A percentile compares a stretch with the other conserved stretches of the same genome.
Conservation (phyloP, 2,113 vertebrate genomes). For the Oreochromis aureus region DNA sequence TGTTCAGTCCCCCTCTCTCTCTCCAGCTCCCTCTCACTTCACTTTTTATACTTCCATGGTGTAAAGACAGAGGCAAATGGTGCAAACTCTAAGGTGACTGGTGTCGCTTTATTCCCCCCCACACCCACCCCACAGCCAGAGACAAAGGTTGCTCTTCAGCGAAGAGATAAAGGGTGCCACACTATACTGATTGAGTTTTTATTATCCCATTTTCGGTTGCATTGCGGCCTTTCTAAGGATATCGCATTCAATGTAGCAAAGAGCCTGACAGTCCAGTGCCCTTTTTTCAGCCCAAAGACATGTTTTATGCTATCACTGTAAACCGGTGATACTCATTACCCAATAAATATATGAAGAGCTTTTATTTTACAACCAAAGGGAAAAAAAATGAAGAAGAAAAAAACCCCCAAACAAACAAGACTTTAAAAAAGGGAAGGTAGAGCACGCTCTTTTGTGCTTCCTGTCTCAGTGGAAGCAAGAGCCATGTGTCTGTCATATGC, state of each 20-base stretch:
- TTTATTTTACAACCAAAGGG: background rate
- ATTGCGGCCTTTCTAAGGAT: constrained; percentile 9
- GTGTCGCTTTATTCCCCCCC: constrained; percentile 61
- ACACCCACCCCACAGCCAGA: constrained; percentile 21
- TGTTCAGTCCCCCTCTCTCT: constrained; percentile 55
- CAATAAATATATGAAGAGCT: background rate
- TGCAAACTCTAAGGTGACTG: constrained; percentile 68
- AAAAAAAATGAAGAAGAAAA: background rate
- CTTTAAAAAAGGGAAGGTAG: background rate
- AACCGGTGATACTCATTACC: background rate
- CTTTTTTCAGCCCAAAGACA: background rate
- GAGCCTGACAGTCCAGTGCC: background rate
- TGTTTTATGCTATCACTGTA: background rate
- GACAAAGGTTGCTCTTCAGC: constrained; percentile 55
- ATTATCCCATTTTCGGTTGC: constrained; percentile 26
- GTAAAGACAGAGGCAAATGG: constrained; percentile 60
- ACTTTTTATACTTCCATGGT: constrained; percentile 44
- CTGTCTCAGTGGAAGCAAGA: background rate
- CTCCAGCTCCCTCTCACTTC: constrained; percentile 37
- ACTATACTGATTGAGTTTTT: constrained; percentile 48
- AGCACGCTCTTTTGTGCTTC: background rate
- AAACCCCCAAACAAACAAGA: fast-evolving
- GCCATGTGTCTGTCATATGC: constrained; percentile 27
- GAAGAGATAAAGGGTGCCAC: constrained; percentile 48
- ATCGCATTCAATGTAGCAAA: constrained; percentile 14